Evolutionary conservation across 1,140 invertebrate genomes (phyloP).

Genomic region (Cotesia vestalis): DNA sequence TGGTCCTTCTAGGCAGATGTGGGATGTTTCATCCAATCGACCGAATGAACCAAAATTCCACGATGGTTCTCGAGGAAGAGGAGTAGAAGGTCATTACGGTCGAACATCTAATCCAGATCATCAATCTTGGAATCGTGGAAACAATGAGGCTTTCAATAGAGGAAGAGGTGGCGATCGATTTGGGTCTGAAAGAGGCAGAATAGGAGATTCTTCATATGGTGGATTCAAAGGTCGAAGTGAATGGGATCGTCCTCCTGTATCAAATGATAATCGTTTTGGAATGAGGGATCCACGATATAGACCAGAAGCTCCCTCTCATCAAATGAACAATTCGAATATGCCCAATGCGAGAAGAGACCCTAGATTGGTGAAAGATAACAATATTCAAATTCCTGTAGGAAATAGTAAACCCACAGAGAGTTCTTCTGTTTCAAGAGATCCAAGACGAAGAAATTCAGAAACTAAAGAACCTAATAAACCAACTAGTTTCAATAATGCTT

Average conservation of each 20-base stretch:
- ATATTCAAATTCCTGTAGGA: background rate
- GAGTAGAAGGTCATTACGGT: slow-evolving; percentile 10
- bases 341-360: slow-evolving; percentile 30
- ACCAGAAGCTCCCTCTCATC: slow-evolving; percentile 1
- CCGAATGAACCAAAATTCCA: slow-evolving; percentile 20
- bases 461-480: slow-evolving; percentile 27
- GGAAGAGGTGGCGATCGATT: slow-evolving; percentile 18
- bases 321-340: slow-evolving; percentile 1
- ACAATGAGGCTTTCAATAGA: background rate
- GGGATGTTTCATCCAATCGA: slow-evolving; percentile 4
- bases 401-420: slow-evolving; percentile 20
- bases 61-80: slow-evolving; percentile 10
- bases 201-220: background rate
- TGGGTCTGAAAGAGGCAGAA: background rate
- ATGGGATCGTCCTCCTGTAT: slow-evolving; percentile 2
- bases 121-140: slow-evolving; percentile 11
- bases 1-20: background rate
- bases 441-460: slow-evolving; percentile 27
- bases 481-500: slow-evolving; percentile 33
- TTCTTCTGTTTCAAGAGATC: slow-evolving; percentile 24
- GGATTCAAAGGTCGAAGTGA: slow-evolving; percentile 24
- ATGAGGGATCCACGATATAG: slow-evolving; percentile 30
- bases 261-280: slow-evolving; percentile 26
- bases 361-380: slow-evolving; percentile 20
- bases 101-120: background rate